phyloP scores from a whole-genome alignment of 2,113 vertebrate genomes.

The Phyllostomus hastatus region DNA sequence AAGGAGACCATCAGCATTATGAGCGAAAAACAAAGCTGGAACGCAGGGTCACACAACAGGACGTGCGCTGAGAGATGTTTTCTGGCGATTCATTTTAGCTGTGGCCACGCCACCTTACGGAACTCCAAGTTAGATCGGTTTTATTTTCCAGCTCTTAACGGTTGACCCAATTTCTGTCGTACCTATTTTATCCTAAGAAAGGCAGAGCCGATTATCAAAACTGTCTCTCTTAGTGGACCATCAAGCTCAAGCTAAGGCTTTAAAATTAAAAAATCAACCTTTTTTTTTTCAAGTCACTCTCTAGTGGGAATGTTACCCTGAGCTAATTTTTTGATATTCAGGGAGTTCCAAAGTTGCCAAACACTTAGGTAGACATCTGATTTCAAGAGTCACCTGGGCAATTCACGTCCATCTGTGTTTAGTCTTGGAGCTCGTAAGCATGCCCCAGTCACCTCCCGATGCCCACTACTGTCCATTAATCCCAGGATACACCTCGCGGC shows the following conservation, averaged over 20 bases:
- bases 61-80: too few species aligned
- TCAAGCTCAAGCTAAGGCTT: neutral
- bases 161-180: accelerated
- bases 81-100: neutral
- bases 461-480: neutral
- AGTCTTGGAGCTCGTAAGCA: neutral
- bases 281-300: neutral
- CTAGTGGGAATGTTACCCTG: neutral
- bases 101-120: accelerated
- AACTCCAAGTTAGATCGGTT: neutral
- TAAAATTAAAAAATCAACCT: neutral
- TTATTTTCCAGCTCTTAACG: neutral
- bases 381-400: neutral
- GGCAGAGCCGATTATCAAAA: neutral
- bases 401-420: neutral
- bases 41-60: accelerated
- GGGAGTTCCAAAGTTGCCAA: neutral
- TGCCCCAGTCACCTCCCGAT: too few species aligned
- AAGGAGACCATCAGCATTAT: accelerated
- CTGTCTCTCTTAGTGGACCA: neutral
- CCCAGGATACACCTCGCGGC: neutral
- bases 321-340: neutral
- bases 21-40: neutral
- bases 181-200: neutral
- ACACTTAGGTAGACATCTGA: neutral